Evolutionary conservation across 2,113 vertebrate species (phyloP), one percentile per base, ranked within the genome.

Genomic region (Psilopsiagon aurifrons): DNA sequence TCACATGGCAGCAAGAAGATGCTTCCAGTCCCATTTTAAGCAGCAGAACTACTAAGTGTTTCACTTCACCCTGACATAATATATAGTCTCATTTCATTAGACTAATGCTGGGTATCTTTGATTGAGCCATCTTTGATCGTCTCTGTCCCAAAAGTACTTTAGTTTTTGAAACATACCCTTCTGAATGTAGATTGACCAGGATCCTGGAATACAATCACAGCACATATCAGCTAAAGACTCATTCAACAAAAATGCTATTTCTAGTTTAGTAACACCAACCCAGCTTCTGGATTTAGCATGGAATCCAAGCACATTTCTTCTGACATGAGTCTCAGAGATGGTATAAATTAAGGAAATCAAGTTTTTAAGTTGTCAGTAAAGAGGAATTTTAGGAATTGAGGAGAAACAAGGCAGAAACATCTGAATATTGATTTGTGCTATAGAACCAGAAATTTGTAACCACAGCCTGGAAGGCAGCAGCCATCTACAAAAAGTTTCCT

Each of bases 81-180:
- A 94, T 91, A 87, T 94, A 78, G 95, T 64, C 95, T 84, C 52
- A 77, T 94, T 97, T 94, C 95, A 97, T 98, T 90, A 97, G 59
- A 70, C 41, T 82, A 75, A 91, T 79, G 63, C 25, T 62, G n/a
- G 55, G 52, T 76, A 52, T 43, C 64, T 91, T 69, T 81, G 67
- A 91, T 13, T 88, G 47, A 97, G 47, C 33, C 22, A 3, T 60
- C 70, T 86, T 43, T 60, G 78, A 76, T 63, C 92, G 47, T 11
- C 25, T 67, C 46, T 47, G 51, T 69, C 73, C 70, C 35, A 63
- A 90, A 95, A 95, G 29, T 27, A 39, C 17, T 70, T 87, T 3
- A 41, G 28, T 20, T 90, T 66, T 79, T 71, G 54, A 67, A 31
- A 71, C 19, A 17, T 25, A 22, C 11, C 39, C 31, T 70, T 35